These are phyloP conservation scores for Thymelicus lineola DNA, from an alignment of 2,888 invertebrate species.

Conservation along the genomic window DNA sequence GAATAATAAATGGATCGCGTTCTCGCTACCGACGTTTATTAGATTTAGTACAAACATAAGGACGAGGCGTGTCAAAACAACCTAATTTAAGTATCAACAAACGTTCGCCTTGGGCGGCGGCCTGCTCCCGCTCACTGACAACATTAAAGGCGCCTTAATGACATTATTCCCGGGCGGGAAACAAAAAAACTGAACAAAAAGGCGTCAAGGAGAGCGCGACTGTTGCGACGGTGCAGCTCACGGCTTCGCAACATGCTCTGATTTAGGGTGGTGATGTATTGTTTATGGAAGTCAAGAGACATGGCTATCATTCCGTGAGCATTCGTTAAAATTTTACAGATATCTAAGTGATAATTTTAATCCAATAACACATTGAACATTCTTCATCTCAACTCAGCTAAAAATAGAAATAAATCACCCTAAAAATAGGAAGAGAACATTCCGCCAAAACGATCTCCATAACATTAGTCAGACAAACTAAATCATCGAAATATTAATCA, in stretches of 20 bases:
- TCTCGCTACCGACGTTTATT: slow-evolving; percentile 78
- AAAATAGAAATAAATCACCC: neutral
- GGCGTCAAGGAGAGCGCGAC: slow-evolving; percentile 72
- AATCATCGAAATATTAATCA: slow-evolving; percentile 2
- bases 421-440: too few relatives aligned
- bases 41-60: slow-evolving; percentile 84
- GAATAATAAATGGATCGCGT: slow-evolving; percentile 73
- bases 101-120: slow-evolving; percentile 83
- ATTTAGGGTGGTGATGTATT: slow-evolving; percentile 70
- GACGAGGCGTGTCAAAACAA: slow-evolving; percentile 84
- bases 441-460: neutral
- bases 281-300: slow-evolving; percentile 55
- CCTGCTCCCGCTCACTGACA: slow-evolving; percentile 77
- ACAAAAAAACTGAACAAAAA: slow-evolving; percentile 79
- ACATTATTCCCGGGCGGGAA: slow-evolving; percentile 82
- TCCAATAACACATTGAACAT: too few relatives aligned
- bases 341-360: neutral
- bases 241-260: slow-evolving; percentile 52
- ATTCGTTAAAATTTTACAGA: slow-evolving; percentile 16
- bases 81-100: slow-evolving; percentile 86
- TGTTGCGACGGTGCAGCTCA: slow-evolving; percentile 55
- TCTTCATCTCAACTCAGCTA: too few relatives aligned
- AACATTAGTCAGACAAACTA: slow-evolving; percentile 12
- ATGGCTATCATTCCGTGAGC: slow-evolving; percentile 13
- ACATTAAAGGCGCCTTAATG: slow-evolving; percentile 85